Conservation (phyloP, 2,888 invertebrate species). For the Dicycla oo region DNA sequence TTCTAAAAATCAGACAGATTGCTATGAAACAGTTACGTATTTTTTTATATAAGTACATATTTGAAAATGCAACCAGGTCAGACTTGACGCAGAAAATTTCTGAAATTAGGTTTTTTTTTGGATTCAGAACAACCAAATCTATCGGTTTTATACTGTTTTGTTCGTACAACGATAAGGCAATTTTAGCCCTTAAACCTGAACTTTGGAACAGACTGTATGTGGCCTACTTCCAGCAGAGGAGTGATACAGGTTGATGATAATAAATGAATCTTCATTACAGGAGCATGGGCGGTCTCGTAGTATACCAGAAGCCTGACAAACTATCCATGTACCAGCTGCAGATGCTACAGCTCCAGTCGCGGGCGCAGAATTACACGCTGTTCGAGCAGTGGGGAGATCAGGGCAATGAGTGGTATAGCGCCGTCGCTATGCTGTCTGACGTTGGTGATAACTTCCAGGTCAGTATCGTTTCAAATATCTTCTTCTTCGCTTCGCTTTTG, state of each 20-base stretch:
- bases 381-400: constrained; percentile 93
- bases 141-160: too few species aligned
- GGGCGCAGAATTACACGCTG: constrained; percentile 79
- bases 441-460: constrained; percentile 91
- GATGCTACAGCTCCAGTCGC: background rate
- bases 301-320: constrained; percentile 83
- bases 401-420: constrained; percentile 92
- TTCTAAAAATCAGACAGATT: too few species aligned
- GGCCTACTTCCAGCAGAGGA: too few species aligned
- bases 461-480: background rate
- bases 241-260: background rate
- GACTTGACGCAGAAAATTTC: too few species aligned
- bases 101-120: too few species aligned
- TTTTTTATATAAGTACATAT: too few species aligned
- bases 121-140: too few species aligned
- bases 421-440: constrained; percentile 82
- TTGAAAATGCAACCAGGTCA: too few species aligned
- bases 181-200: too few species aligned
- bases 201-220: background rate
- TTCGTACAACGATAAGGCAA: too few species aligned
- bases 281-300: constrained; percentile 79
- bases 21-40: too few species aligned
- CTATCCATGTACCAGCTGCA: constrained; percentile 67
- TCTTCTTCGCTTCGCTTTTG: background rate
- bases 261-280: constrained; percentile 66